A percentile compares a stretch with the other conserved stretches of the same genome.
phyloP scores from a whole-genome alignment of 1,140 invertebrate species.

The Pseudomyrmex sp. region DNA sequence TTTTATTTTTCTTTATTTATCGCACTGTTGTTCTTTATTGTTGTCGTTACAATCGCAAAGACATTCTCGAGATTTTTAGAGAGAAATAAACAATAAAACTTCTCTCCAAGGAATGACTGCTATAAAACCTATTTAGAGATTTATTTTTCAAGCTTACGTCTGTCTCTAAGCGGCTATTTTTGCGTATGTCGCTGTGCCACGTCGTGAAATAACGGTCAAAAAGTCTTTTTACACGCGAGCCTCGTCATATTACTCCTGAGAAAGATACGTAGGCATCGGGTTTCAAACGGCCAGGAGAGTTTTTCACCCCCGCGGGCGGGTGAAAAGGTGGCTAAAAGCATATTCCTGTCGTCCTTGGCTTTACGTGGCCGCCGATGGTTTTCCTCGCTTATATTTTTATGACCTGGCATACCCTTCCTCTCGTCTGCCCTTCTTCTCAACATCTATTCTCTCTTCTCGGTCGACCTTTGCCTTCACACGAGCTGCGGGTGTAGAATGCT shows the following conservation, averaged over 20 bases:
- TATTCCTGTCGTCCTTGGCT: slow-evolving; percentile 79
- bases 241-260: slow-evolving; percentile 14
- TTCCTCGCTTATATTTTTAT: slow-evolving; percentile 75
- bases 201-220: slow-evolving; percentile 8
- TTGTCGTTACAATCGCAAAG: slow-evolving; percentile 1
- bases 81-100: slow-evolving; percentile 29
- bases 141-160: slow-evolving; percentile 29
- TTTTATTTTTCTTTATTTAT: slow-evolving; percentile 7
- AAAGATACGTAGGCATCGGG: slow-evolving; percentile 46
- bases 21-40: slow-evolving; percentile 1
- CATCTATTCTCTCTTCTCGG: slow-evolving; percentile 62
- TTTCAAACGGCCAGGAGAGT: slow-evolving; percentile 59
- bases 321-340: slow-evolving; percentile 77
- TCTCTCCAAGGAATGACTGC: background rate
- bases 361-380: slow-evolving; percentile 66
- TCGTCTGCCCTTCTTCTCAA: background rate
- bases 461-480: slow-evolving; percentile 52
- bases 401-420: slow-evolving; percentile 47
- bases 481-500: slow-evolving; percentile 15
- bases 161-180: background rate
- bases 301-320: slow-evolving; percentile 66
- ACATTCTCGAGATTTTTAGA: background rate
- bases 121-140: slow-evolving; percentile 39
- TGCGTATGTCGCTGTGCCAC: background rate
- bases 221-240: slow-evolving; percentile 7